Conservation (phyloP, 2,888 invertebrate species). For the Rhingia rostrata region DNA sequence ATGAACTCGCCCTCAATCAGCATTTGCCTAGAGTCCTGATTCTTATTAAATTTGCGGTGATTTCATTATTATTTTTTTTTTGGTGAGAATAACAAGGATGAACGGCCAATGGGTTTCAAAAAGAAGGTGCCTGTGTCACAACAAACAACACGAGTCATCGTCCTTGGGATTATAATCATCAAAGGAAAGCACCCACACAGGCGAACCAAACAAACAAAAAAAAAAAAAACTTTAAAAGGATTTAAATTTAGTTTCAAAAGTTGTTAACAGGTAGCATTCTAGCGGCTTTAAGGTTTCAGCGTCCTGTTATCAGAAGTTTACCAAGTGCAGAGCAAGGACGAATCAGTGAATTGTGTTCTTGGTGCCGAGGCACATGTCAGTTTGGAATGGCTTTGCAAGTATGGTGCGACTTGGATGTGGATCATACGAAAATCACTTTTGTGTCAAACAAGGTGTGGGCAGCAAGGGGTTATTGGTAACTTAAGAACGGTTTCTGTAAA, state of each 20-base stretch:
- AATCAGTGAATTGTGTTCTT: no score
- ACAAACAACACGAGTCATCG: conserved; percentile 50
- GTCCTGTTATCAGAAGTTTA: not conserved
- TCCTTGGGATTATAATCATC: conserved; percentile 52
- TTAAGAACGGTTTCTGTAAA: conserved; percentile 31
- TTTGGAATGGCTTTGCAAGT: conserved; percentile 35
- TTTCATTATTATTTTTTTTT: conserved; percentile 57
- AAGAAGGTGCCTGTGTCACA: conserved; percentile 36
- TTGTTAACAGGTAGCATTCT: conserved; percentile 27
- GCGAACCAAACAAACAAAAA: not conserved
- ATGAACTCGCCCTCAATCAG: conserved; percentile 65
- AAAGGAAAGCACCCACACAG: conserved; percentile 32
- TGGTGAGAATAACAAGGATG: conserved; percentile 22
- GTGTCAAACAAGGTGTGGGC: no score
- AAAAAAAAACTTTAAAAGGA: conserved; percentile 28
- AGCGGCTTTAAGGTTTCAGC: not conserved
- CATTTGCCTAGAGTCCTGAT: conserved; percentile 64
- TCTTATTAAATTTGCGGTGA: conserved; percentile 70
- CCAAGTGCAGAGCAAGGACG: not conserved
- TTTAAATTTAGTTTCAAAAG: conserved; percentile 37
- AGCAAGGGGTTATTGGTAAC: conserved; percentile 41
- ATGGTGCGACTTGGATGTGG: no score
- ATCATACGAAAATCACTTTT: no score
- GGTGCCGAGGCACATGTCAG: conserved; percentile 24
- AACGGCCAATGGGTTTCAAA: conserved; percentile 22